Evolutionary conservation across 2,888 invertebrate species (phyloP), one percentile per base, ranked within the genome.

Genomic region (Machimus atricapillus): DNA sequence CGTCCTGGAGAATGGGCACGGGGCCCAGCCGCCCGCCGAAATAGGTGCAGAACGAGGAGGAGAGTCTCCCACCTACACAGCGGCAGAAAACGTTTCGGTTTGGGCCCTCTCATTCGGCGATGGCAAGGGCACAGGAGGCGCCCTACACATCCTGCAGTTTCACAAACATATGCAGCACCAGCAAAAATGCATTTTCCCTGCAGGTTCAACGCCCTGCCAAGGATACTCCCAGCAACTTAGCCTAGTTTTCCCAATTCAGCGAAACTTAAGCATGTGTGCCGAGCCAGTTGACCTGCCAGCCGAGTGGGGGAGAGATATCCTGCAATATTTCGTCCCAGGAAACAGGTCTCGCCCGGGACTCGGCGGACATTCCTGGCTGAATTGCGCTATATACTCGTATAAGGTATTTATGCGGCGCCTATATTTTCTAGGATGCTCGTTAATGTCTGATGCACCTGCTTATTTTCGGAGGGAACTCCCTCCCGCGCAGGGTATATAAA

Each of bases 221-320:
- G 85, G 85, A 85, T 85, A 74, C 74, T 85, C 66, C 74, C 74
- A 74, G 85, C 46, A 85, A 85, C 74, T 85, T 85, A 85, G 74
- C 85, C 85, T 76, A 85, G 85, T 74, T 85, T 82, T 74, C 73
- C 81, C 56, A 81, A 81, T 81, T 81, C 81, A 81, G 34, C 52
- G 31, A 81, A 46, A 34, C 81, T 52, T 81, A 81, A 81, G 81
- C 56, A 52, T 56, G 81, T 81, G 81, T 56, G 27, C 81, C 27
- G 40, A 46, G 40, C 34, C 46, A 81, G 52, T 81, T 81, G 81
- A 81, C 81, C 81, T 81, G 81, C 43, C 52, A 27, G 31, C 46
- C 46, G 46, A 81, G 81, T 52, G 52, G 81, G 52, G 31, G 52
- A 81, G 52, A 81, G 56, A 14, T n/a, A 81, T 23, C 52, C 46